Conservation (phyloP, 2,797 vertebrate species). For the Sebastes vulpes region DNA sequence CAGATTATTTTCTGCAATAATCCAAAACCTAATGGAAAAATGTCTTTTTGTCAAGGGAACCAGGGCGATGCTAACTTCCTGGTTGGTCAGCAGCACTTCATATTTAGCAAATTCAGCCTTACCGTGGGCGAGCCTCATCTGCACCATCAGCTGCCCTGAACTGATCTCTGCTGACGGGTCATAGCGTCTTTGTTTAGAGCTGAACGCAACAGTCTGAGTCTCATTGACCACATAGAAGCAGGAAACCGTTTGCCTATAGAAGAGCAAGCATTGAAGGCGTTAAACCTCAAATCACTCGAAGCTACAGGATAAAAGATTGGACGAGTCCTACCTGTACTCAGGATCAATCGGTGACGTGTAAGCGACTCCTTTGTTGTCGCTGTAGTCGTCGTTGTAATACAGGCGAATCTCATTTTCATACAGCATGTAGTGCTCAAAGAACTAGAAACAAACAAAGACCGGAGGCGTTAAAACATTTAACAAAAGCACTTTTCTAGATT, state of each 20-base stretch:
- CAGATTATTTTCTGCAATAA: too few relatives aligned
- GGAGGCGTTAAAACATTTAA: fast-evolving
- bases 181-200: conserved; percentile 25
- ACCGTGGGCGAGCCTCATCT: conserved; percentile 81
- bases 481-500: too few relatives aligned
- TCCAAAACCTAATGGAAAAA: too few relatives aligned
- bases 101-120: background rate
- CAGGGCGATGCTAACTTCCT: too few relatives aligned
- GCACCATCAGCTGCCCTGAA: conserved; percentile 72
- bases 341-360: conserved; percentile 30
- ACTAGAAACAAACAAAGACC: conserved; percentile 51
- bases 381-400: background rate
- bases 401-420: conserved; percentile 84
- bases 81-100: too few relatives aligned
- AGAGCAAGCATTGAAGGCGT: fast-evolving
- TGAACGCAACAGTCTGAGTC: conserved; percentile 58
- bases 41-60: too few relatives aligned
- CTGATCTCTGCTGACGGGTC: conserved; percentile 70
- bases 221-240: conserved; percentile 81
- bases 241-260: conserved; percentile 73
- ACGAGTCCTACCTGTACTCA: conserved; percentile 68
- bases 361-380: background rate
- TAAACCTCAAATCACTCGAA: background rate
- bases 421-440: conserved; percentile 79
- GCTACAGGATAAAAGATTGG: background rate